Percentiles rank a stretch among this genome's conserved stretches.
phyloP scores from a whole-genome alignment of 2,113 vertebrate species.

The Silurus asotus region DNA sequence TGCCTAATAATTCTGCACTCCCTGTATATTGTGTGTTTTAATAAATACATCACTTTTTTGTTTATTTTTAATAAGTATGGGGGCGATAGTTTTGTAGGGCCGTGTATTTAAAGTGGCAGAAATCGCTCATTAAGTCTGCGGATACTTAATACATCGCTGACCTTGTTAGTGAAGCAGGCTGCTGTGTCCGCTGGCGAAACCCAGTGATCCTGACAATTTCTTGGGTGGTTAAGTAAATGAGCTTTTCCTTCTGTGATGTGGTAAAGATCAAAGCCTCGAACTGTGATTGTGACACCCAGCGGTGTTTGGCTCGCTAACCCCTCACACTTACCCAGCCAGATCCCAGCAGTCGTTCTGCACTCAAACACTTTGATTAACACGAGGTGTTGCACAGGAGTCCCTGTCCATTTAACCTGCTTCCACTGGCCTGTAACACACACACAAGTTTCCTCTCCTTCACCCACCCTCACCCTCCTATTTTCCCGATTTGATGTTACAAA shows the following conservation, averaged over 20 bases:
- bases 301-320: conserved; percentile 63
- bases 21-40: no score
- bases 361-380: conserved; percentile 64
- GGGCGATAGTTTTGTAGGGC: background rate
- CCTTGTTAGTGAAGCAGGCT: background rate
- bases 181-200: background rate
- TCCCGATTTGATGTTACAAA: background rate
- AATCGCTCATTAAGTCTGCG: background rate
- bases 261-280: conserved; percentile 65
- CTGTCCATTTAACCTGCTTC: conserved; percentile 57
- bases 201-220: conserved; percentile 18
- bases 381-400: conserved; percentile 60
- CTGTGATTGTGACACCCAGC: conserved; percentile 58
- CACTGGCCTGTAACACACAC: conserved; percentile 4
- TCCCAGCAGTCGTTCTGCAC: conserved; percentile 64
- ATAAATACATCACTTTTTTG: no score
- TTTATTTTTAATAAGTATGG: no score
- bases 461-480: no score
- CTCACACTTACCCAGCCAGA: conserved; percentile 68
- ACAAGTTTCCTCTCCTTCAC: no score
- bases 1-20: no score
- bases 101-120: background rate
- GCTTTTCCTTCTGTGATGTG: conserved; percentile 29
- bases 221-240: conserved; percentile 23
- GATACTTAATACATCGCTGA: background rate